Conservation (phyloP, 2,888 invertebrate genomes). For the Trichopria drosophilae region DNA sequence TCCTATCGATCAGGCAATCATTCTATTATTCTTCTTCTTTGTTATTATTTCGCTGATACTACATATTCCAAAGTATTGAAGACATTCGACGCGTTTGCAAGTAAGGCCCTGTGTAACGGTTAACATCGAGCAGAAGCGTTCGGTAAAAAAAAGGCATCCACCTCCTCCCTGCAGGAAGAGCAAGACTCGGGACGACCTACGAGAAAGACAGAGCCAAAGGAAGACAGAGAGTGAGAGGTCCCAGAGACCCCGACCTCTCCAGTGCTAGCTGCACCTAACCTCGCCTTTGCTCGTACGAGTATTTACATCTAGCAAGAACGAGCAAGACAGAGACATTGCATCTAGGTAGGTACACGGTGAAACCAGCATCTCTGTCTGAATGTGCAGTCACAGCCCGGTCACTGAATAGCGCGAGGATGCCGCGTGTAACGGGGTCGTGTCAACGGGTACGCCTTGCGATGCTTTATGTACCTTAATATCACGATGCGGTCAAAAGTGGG, state of each 20-base stretch:
- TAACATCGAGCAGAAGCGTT: slow-evolving; percentile 36
- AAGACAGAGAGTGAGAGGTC: slow-evolving; percentile 23
- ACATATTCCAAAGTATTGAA: too few relatives aligned
- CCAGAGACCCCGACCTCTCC: slow-evolving; percentile 19
- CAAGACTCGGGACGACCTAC: slow-evolving; percentile 27
- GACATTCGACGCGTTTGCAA: too few relatives aligned
- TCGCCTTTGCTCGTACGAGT: too few relatives aligned
- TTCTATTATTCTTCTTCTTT: too few relatives aligned
- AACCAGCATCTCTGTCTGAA: slow-evolving; percentile 19
- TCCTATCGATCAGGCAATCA: too few relatives aligned
- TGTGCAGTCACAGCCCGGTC: slow-evolving; percentile 2
- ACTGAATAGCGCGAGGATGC: slow-evolving; percentile 19
- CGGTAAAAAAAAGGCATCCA: slow-evolving; percentile 36
- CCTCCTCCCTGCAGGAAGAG: slow-evolving; percentile 28
- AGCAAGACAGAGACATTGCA: slow-evolving; percentile 28
- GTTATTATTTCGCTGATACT: too few relatives aligned
- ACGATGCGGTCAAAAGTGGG: slow-evolving; percentile 27
- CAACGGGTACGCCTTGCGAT: slow-evolving; percentile 32
- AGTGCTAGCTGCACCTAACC: slow-evolving; percentile 28
- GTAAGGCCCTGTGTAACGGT: slow-evolving; percentile 43
- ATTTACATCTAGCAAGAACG: too few relatives aligned
- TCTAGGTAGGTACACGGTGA: slow-evolving; percentile 27
- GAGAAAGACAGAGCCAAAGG: slow-evolving; percentile 31
- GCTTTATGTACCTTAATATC: slow-evolving; percentile 35
- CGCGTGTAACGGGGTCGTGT: slow-evolving; percentile 39